Conservation (phyloP, 2,888 invertebrate genomes). For the Abrostola tripartita region DNA sequence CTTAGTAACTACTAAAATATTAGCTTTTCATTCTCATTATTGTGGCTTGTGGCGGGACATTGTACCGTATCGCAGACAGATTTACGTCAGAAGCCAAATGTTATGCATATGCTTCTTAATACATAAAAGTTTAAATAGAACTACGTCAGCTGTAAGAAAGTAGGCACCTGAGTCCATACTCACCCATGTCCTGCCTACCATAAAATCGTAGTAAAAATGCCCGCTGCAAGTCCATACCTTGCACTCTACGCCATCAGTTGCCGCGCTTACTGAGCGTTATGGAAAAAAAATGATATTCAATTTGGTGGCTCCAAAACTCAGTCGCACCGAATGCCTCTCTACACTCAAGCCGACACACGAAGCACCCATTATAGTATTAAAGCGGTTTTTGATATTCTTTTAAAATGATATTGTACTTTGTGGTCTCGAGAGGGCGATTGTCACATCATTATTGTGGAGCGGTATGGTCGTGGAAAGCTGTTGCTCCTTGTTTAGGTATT, state of each 20-base stretch:
- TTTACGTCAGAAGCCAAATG: no score
- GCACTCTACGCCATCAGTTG: background rate
- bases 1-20: no score
- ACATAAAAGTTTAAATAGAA: no score
- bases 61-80: no score
- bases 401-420: slow-evolving; percentile 20
- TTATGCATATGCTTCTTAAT: no score
- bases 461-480: slow-evolving; percentile 15
- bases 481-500: slow-evolving; percentile 13
- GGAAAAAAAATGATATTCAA: slow-evolving; percentile 16
- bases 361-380: slow-evolving; percentile 12
- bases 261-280: background rate
- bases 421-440: slow-evolving; percentile 23
- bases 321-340: background rate
- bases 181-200: no score
- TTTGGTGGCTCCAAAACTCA: slow-evolving; percentile 1
- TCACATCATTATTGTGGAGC: slow-evolving; percentile 20
- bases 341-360: background rate
- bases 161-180: no score
- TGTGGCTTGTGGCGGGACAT: no score
- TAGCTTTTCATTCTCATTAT: no score
- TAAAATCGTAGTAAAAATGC: no score
- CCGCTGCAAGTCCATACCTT: background rate
- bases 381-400: slow-evolving; percentile 32
- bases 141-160: no score